Evolutionary conservation across 2,113 vertebrate genomes (phyloP), one percentile per base, ranked within the genome.

Genomic region (Balaeniceps rex): DNA sequence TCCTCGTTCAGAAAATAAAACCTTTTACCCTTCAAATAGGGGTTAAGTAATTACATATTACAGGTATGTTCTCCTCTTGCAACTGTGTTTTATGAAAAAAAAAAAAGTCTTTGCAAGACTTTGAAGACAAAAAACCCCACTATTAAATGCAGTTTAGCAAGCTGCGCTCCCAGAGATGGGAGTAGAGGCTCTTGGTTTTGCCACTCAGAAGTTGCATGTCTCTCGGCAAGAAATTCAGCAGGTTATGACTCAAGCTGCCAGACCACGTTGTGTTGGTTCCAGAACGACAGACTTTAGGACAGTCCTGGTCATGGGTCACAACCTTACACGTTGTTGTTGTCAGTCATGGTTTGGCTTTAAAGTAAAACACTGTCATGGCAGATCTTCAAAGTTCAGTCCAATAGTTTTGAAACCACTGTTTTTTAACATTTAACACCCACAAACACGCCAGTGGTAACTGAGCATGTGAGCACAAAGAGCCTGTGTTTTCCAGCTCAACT

Each of bases 201-300:
- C 46, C 19, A 14, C 33, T 24, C 2, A 12, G 2, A 49, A 71
- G 16, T 4, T 4, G 19, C 54, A 10, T 0, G 0, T 26, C 7
- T 14, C 36, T 47, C 9, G 5, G 60, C 15, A 12, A 47, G 58
- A 40, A 61, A 33, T 3, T 26, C 85, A 58, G 78, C 65, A 66
- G 75, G 54, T 54, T 47, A 4, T 6, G 13, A 14, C 66, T 36
- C 38, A 8, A 49, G 51, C 77, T 87, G 83, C 79, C 80, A 54
- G 66, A 22, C 22, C 52, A 4, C 3, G 9, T 7, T 11, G 52
- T 22, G 54, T 7, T 46, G 77, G 68, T 31, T 75, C 58, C 83
- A n/a, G 54, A 60, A 25, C 0, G 9, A 22, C 49, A 51, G 38
- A 11, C 24, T 28, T 19, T 4, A 40, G 61, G 61, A 26, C 17